phyloP scores from a whole-genome alignment of 1,140 invertebrate species.

The Tetragnatha versicolor region DNA sequence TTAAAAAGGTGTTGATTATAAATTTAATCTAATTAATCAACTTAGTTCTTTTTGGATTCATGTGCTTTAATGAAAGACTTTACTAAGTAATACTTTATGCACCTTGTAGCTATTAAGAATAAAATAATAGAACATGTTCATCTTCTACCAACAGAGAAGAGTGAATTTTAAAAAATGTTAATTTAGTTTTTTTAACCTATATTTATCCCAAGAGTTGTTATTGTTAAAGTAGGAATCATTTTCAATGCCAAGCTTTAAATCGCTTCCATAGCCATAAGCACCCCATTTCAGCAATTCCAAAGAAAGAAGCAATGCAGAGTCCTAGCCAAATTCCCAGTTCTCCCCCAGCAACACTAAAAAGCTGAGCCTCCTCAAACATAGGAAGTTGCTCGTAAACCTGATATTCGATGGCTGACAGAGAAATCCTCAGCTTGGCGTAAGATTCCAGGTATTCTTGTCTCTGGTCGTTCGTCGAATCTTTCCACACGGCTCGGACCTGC shows the following conservation, averaged over 20 bases:
- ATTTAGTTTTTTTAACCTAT: not conserved
- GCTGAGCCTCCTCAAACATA: not conserved
- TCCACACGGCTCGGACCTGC: not conserved
- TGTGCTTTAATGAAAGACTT: too few species aligned
- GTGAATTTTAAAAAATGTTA: not conserved
- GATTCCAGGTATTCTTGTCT: not conserved
- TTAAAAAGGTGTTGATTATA: too few species aligned
- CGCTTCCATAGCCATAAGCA: too few species aligned
- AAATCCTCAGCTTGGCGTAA: not conserved
- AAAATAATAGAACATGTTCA: not conserved
- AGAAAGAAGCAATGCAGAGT: not conserved
- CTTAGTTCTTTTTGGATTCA: too few species aligned
- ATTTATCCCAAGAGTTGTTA: not conserved
- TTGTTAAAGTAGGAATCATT: not conserved
- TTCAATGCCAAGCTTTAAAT: too few species aligned
- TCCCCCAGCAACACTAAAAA: not conserved
- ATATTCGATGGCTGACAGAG: not conserved
- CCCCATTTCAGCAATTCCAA: not conserved
- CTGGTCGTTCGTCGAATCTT: not conserved
- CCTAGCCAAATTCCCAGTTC: conserved; percentile 1
- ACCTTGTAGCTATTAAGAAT: not conserved
- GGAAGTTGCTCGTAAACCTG: not conserved
- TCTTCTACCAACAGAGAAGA: not conserved
- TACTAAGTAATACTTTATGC: too few species aligned
- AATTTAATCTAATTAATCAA: too few species aligned